These are phyloP conservation scores for Cervus canadensis DNA, from an alignment of 2,113 vertebrate genomes.

Conservation along the genomic window DNA sequence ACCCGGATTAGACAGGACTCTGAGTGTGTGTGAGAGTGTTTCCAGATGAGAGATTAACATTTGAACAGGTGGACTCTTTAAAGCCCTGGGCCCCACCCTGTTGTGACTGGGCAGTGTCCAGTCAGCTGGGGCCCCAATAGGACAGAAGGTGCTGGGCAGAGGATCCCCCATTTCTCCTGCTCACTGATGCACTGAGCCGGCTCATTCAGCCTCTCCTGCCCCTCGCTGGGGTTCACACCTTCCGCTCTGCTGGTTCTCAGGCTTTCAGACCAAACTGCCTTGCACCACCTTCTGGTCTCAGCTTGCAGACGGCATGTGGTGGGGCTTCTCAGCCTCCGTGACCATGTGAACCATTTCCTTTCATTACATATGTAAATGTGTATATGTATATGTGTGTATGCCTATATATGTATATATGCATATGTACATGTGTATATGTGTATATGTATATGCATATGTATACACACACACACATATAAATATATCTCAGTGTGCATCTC, in stretches of 20 bases:
- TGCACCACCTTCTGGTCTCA: not conserved
- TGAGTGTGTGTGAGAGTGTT: not conserved
- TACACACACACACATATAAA: not conserved
- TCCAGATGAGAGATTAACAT: fast-evolving
- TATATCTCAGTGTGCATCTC: not conserved
- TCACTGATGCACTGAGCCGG: fast-evolving
- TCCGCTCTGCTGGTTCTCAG: not conserved
- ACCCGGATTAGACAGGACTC: fast-evolving
- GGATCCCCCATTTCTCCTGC: fast-evolving
- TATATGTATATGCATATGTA: not conserved
- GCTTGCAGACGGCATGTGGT: fast-evolving
- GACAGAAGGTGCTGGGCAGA: too few relatives aligned
- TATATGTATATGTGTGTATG: not conserved
- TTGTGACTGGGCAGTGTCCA: not conserved
- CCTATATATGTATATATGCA: not conserved
- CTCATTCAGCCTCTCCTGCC: not conserved
- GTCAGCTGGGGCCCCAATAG: not conserved
- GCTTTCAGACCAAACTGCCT: too few relatives aligned
- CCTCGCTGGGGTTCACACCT: fast-evolving
- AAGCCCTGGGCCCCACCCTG: fast-evolving
- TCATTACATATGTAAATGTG: fast-evolving
- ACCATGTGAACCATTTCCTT: not conserved
- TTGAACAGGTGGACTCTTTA: too few relatives aligned
- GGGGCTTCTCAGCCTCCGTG: not conserved
- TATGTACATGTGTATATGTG: fast-evolving